phyloP scores from a whole-genome alignment of 2,113 vertebrate species.

The Siphamia tubifer region DNA sequence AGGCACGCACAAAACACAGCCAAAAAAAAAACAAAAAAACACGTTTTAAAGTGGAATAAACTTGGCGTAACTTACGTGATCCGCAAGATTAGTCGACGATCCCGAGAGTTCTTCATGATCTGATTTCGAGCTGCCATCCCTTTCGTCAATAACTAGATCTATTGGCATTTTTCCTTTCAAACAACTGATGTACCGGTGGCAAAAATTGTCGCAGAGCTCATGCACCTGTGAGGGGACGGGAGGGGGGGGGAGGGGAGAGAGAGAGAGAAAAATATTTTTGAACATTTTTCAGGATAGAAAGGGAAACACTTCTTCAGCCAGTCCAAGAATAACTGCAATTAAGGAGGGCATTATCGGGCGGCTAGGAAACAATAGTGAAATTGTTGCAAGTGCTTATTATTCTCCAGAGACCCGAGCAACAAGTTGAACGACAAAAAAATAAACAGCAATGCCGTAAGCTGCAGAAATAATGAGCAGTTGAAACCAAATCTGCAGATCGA shows the following conservation, averaged over 20 bases:
- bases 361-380: conserved; percentile 95
- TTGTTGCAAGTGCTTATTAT: conserved; percentile 90
- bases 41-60: conserved; percentile 6
- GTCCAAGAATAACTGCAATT: conserved; percentile 88
- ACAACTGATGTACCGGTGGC: conserved; percentile 99
- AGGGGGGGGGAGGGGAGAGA: too few species aligned
- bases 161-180: conserved; percentile 99
- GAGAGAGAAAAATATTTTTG: conserved; percentile 34
- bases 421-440: conserved; percentile 82
- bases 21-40: conserved; percentile 1
- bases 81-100: conserved; percentile 97
- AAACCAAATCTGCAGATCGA: conserved; percentile 70
- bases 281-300: conserved; percentile 65
- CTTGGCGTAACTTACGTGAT: conserved; percentile 96
- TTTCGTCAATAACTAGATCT: conserved; percentile 98
- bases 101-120: conserved; percentile 99
- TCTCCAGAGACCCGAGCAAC: conserved; percentile 92
- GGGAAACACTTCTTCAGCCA: conserved; percentile 74
- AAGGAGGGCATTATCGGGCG: conserved; percentile 81
- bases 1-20: not conserved
- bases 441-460: conserved; percentile 52
- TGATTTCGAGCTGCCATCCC: conserved; percentile 98
- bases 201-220: conserved; percentile 99
- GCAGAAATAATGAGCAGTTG: conserved; percentile 59
- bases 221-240: conserved; percentile 88